Evolutionary conservation across 1,140 invertebrate species (phyloP).

Genomic region (Drosophila pseudoananassae): DNA sequence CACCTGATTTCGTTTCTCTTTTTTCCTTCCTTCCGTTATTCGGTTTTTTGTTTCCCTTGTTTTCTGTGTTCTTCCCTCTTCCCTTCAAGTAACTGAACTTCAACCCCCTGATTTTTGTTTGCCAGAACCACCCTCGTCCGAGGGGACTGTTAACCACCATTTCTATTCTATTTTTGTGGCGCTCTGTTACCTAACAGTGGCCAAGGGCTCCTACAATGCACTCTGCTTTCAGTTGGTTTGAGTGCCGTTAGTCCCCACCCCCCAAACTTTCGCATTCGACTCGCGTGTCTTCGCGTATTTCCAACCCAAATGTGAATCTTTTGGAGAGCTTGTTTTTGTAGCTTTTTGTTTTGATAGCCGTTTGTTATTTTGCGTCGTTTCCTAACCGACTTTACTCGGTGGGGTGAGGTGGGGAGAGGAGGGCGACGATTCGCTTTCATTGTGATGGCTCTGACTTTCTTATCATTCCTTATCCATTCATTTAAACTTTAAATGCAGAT

Average conservation of each 20-base stretch:
- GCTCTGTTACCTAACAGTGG: conserved; percentile 12
- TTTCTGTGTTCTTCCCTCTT: neutral
- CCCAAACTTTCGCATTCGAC: conserved; percentile 16
- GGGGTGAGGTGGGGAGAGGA: conserved; percentile 10
- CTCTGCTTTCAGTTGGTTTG: conserved; percentile 2
- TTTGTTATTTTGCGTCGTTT: conserved; percentile 10
- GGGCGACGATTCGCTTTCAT: conserved; percentile 1
- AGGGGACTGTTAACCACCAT: neutral
- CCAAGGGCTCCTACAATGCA: conserved; percentile 33
- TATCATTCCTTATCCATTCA: neutral
- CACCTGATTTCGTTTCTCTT: neutral
- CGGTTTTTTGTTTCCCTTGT: neutral
- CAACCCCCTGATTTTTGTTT: neutral
- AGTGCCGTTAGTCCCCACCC: conserved; percentile 27
- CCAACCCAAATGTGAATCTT: neutral
- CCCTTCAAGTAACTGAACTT: neutral
- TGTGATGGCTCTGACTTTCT: neutral
- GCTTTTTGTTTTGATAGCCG: conserved; percentile 20
- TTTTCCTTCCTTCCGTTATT: neutral
- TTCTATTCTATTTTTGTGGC: too few species aligned
- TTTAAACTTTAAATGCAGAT: too few species aligned
- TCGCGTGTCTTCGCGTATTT: conserved; percentile 41
- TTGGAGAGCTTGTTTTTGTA: conserved; percentile 54
- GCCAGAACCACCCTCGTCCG: neutral
- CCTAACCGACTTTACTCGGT: conserved; percentile 10